Evolutionary conservation across 1,140 invertebrate species (phyloP), one percentile per base, ranked within the genome.

Genomic region (Cherax destructor): DNA sequence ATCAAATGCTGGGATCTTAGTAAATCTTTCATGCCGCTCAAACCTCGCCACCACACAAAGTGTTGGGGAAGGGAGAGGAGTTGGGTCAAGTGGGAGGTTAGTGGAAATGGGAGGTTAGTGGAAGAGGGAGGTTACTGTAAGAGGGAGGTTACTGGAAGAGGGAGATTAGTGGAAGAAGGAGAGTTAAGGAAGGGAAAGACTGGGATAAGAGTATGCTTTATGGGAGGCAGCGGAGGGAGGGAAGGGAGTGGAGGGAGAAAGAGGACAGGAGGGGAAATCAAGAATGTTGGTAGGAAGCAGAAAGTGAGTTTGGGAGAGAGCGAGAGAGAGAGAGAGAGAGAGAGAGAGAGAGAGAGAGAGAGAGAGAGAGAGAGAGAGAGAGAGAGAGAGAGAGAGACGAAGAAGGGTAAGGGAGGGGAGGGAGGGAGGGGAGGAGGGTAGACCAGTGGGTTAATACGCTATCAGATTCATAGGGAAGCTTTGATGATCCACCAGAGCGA

Each of bases 381-480:
- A 80, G 30, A 80, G n/a, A 49, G 49, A 18, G 49, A 49, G 78
- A 80, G 41, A 21, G 78, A 59, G 56, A 24, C 1, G 30, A 41
- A 4, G 21, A 4, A 76, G 72, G 21, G 30, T 13, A 21, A 76
- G 2, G 56, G 30, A 3, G 21, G 30, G 16, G 81, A 18, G 65
- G 41, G 65, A 47, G 65, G 41, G 61, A 21, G 56, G 30, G 61
- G 81, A 65, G 81, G 59, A 72, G 9, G 50, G 79, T 11, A 56
- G 72, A 16, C 77, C 77, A 81, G 30, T 41, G 30, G 30, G 30
- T 41, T 41, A 41, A 88, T 88, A 72, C 78, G 77, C 69, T 80
- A 88, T 88, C 86, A 88, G 86, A 88, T 88, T 88, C 76, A 88
- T 69, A 72, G 30, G 16, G 16, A 72, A 11, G 77, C 86, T 88